Percentiles rank a stretch among this genome's conserved stretches.
Evolutionary conservation across 2,113 vertebrate genomes (phyloP).

Genomic region (Chloebia gouldiae): DNA sequence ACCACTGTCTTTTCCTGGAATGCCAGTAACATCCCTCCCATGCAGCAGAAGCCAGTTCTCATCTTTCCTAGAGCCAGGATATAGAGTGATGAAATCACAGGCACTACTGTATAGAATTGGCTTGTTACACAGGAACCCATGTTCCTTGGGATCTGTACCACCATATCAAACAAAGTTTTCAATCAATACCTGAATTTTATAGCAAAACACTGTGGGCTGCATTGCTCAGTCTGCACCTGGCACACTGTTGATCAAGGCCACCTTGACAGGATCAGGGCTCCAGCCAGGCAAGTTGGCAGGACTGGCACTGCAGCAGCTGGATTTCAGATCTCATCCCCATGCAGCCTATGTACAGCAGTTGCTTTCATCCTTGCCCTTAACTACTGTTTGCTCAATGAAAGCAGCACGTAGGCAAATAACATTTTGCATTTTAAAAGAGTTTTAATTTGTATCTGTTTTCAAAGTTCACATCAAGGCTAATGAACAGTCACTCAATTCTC

Average conservation of each 20-base stretch:
- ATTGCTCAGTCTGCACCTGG: neutral
- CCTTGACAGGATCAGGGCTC: neutral
- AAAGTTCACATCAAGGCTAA: slow-evolving; percentile 45
- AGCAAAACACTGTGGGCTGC: accelerated
- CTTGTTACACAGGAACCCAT: neutral
- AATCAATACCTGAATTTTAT: neutral
- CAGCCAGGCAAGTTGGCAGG: neutral
- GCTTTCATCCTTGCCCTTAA: slow-evolving; percentile 16
- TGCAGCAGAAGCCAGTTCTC: neutral
- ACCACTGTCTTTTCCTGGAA: neutral
- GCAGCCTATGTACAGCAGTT: neutral
- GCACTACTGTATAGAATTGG: neutral
- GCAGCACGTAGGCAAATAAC: slow-evolving; percentile 44
- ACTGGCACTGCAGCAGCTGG: neutral
- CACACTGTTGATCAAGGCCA: neutral
- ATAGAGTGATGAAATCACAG: neutral
- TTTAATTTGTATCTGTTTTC: slow-evolving; percentile 59
- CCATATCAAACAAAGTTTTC: neutral
- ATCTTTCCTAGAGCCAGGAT: neutral
- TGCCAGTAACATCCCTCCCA: neutral
- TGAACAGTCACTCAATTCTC: slow-evolving; percentile 39
- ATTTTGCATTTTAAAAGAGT: slow-evolving; percentile 60
- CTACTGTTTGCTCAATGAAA: slow-evolving; percentile 37
- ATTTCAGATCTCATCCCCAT: slow-evolving; percentile 20
- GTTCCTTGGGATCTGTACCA: neutral